Percentiles rank a stretch among this genome's conserved stretches.
Evolutionary conservation across 30 jellyfish, hydroid and myxozoan species (phyloP).

Genomic region (Aurelia sp.): DNA sequence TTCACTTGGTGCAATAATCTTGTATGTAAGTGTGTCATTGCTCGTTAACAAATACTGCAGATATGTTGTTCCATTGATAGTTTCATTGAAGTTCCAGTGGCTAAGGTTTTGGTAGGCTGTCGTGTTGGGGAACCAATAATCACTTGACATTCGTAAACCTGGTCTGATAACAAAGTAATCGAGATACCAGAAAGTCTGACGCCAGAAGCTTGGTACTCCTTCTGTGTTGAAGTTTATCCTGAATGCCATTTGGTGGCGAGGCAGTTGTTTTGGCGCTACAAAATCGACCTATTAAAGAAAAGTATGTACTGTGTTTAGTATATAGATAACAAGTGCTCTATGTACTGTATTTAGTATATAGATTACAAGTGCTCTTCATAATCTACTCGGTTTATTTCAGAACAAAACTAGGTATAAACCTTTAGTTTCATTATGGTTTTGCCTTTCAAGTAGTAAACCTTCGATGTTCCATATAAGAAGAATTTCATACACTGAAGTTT

Average conservation of each 20-base stretch:
- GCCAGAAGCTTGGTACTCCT: constrained; percentile 57
- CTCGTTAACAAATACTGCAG: constrained; percentile 39
- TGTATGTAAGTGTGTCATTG: constrained; percentile 51
- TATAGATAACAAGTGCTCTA: too few relatives aligned
- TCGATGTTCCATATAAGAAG: too few relatives aligned
- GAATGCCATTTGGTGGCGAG: constrained; percentile 79
- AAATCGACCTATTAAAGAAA: constrained; percentile 34
- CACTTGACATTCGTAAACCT: constrained; percentile 46
- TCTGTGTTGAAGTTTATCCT: constrained; percentile 64
- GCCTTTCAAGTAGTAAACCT: too few relatives aligned
- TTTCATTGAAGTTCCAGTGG: constrained; percentile 42
- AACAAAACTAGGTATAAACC: too few relatives aligned
- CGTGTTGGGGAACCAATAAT: constrained; percentile 36
- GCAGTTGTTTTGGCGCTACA: constrained; percentile 60
- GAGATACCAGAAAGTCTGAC: constrained; percentile 36
- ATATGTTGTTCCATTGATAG: constrained; percentile 55
- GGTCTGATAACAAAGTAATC: constrained; percentile 40
- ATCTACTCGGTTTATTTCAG: too few relatives aligned
- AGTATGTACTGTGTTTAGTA: background rate
- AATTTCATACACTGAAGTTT: too few relatives aligned
- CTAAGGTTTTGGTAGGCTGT: constrained; percentile 39
- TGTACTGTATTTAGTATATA: too few relatives aligned
- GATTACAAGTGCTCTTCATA: too few relatives aligned
- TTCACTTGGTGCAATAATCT: constrained; percentile 48
- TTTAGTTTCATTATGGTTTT: too few relatives aligned